Percentiles rank a stretch among this genome's conserved stretches.
phyloP scores from a whole-genome alignment of 1,140 invertebrate genomes.

The Drosophila malerkotliana region DNA sequence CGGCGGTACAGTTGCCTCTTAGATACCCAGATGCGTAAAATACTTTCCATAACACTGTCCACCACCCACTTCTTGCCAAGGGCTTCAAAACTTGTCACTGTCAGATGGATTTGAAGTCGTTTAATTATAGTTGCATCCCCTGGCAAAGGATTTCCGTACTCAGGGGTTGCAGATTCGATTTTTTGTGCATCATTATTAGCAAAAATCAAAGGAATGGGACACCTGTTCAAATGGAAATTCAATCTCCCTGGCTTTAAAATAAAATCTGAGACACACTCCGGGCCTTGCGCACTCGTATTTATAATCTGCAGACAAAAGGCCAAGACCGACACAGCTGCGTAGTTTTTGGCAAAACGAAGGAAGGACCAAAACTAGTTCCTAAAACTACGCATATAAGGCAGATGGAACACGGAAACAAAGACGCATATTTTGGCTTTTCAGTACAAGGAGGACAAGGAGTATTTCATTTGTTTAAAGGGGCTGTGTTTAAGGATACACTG shows the following conservation, averaged over 20 bases:
- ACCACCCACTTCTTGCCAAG: slow-evolving; percentile 23
- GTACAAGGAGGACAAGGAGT: neutral
- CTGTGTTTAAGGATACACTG: slow-evolving; percentile 15
- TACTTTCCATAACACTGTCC: slow-evolving; percentile 38
- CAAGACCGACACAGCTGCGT: slow-evolving; percentile 33
- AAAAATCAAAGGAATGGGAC: slow-evolving; percentile 17
- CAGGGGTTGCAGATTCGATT: slow-evolving; percentile 3
- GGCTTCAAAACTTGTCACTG: slow-evolving; percentile 23
- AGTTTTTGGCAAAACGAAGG: slow-evolving; percentile 27
- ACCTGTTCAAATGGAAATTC: slow-evolving; percentile 49
- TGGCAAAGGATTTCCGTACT: neutral
- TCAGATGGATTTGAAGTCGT: slow-evolving; percentile 27
- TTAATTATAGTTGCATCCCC: slow-evolving; percentile 35
- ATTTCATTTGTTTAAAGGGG: slow-evolving; percentile 12
- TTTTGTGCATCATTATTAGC: slow-evolving; percentile 29
- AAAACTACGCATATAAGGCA: slow-evolving; percentile 45
- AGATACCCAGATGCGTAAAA: slow-evolving; percentile 42
- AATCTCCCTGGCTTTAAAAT: slow-evolving; percentile 24
- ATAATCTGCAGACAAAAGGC: slow-evolving; percentile 42
- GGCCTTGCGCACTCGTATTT: slow-evolving; percentile 21
- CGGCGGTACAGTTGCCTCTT: slow-evolving; percentile 24
- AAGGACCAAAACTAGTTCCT: slow-evolving; percentile 38
- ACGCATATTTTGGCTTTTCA: slow-evolving; percentile 42
- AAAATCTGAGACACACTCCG: slow-evolving; percentile 32
- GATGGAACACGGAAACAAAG: slow-evolving; percentile 35